Base-by-base conservation (phyloP, 2,888 invertebrate species). In the Bhutanitis thaidina region DNA sequence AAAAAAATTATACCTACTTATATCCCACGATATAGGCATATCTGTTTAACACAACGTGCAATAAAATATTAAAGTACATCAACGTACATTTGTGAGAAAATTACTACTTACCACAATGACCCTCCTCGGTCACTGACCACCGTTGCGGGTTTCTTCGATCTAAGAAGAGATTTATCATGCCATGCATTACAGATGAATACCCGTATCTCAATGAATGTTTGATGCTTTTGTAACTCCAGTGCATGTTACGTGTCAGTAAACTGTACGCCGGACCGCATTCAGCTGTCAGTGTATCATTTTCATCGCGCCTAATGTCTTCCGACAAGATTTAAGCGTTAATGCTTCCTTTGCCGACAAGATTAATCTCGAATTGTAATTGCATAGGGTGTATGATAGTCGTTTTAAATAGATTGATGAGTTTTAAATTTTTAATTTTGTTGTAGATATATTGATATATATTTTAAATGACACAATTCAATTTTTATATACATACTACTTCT, bases 271-370 rank as follows among this genome's bases (percentile, higher is more conserved):
- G 14, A 38, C 50, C 52, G 50, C 58, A 63, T 60, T 60, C 60
- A 61, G 43, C 52, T 65, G 65, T 59, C 63, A 55, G 41, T 54
- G 54, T 58, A 59, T 55, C 36, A 43, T 39, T 37, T 32, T 14
- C 53, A 43, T 35, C 34, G 30, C 29, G 29, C 47, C 44, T 43
- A 43, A 49, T 32, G 45, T 55, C 46, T 49, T 41, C 44, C 39
- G 54, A 49, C 46, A 49, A 29, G 43, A 40, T 49, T 27, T 41
- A 52, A 51, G 43, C 44, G 29, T 51, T 40, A 43, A 25, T 44
- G 27, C 32, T 38, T 43, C 40, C 43, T 39, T 51, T 44, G 43
- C 43, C 8, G 13, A 29, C 16, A 29, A 50, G 16, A 49, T 43
- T 49, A 32, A 41, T 51, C 45, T 41, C 7, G 12, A 36, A 3